Evolutionary conservation across 2,888 invertebrate genomes (phyloP), one percentile per base, ranked within the genome.

Genomic region (Falcaria lacertinaria): DNA sequence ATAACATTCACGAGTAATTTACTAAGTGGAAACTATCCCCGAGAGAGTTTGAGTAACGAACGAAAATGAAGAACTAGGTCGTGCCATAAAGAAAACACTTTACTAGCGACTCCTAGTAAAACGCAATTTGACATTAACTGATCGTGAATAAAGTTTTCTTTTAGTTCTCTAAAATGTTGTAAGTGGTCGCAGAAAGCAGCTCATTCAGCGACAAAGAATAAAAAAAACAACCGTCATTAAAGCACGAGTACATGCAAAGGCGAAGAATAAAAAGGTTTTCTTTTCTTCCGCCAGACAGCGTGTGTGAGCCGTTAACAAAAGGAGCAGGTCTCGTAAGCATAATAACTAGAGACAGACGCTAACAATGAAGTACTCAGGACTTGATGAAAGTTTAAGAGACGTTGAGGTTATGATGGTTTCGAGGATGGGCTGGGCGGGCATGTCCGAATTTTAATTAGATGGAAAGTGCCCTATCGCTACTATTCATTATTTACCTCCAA

Each of bases 311-410:
- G 54, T 60, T 58, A 56, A 81, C 80, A 82, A 80, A 76, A 73
- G 70, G 57, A n/a, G n/a, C n/a, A 64, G 61, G 61, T 57, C 65
- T 67, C 63, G 69, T 69, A 67, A 64, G 67, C 71, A 72, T 81
- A 79, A 81, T 74, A 74, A 69, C 67, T 69, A 60, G 64, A 64
- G 64, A 56, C 52, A 58, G 57, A 63, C 67, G 65, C 61, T 59
- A 65, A 81, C 76, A 78, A 80, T 74, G 73, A 70, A 68, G 64
- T 68, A 70, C 73, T 74, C 60, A 54, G 72, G 67, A 66, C 65
- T 60, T 69, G 65, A 76, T 76, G 73, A 74, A 74, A 75, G 56
- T 74, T 75, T 73, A 54, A n/a, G n/a, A n/a, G n/a, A n/a, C n/a
- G n/a, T n/a, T n/a, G n/a, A n/a, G n/a, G n/a, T n/a, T n/a, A n/a